Base-by-base conservation (phyloP, 2,797 vertebrate species). In the Trachurus trachurus region DNA sequence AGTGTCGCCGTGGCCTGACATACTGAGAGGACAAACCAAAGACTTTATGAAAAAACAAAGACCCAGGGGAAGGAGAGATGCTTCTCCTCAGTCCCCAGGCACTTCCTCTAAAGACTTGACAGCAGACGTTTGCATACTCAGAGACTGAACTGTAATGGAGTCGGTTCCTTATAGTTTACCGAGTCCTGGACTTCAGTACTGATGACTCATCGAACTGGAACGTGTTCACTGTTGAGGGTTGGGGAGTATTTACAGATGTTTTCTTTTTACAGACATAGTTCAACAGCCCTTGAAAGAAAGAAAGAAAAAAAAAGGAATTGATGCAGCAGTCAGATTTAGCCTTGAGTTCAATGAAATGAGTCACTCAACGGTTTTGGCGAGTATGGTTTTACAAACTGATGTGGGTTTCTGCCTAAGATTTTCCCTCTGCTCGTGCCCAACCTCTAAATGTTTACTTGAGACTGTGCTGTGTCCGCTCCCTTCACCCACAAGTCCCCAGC, bases 371-470 rank as follows among this genome's bases (percentile, higher is more conserved):
- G 72, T 84, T 84, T 79, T 79, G 74, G 73, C 72, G 19, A 65
- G 53, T 9, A 16, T 9, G 60, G 71, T 82, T 90, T 66, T 71
- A 78, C 84, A 85, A 84, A 86, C 74, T 74, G 76, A 73, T 80
- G 68, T 80, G 91, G 84, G 81, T 88, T 66, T 66, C 71, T 89
- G 78, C 81, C 71, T 88, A 64, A 88, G 53, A 85, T 86, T 91
- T 91, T 90, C 83, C 90, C 19, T 78, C 69, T 81, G 76, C 80
- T 71, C 22, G 5, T 10, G 60, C 78, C 88, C 66, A 65, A 17
- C 63, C 71, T 85, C 22, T 8, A 42, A 57, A 40, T 49, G 57
- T 57, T 81, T 42, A 34, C 9, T 54, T 52, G 21, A 47, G 50
- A 65, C 60, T 60, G 9, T 8, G 39, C 44, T n/a, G 19, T 9